Percentiles rank a stretch among this genome's conserved stretches.
phyloP scores from a whole-genome alignment of 2,888 invertebrate genomes.

The Drosophila kokeensis region DNA sequence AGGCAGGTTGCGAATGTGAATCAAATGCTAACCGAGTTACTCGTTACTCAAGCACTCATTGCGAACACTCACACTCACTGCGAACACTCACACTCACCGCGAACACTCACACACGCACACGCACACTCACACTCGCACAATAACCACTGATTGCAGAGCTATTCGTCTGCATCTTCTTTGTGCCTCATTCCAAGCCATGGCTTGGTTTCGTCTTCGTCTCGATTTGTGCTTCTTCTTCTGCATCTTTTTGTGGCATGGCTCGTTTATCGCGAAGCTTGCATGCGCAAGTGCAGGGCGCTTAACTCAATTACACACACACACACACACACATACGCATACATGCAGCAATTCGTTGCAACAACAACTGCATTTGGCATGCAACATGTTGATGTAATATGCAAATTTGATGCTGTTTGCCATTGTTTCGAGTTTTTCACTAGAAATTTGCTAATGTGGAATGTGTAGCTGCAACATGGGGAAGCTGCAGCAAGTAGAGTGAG shows the following conservation, averaged over 20 bases:
- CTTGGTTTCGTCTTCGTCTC: constrained; percentile 7
- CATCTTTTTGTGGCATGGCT: constrained; percentile 53
- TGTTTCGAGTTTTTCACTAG: constrained; percentile 59
- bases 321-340: constrained; percentile 28
- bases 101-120: constrained; percentile 41
- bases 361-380: constrained; percentile 61
- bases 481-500: constrained; percentile 22
- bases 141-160: constrained; percentile 54
- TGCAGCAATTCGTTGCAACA: constrained; percentile 68
- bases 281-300: constrained; percentile 54
- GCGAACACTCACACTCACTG: constrained; percentile 16
- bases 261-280: constrained; percentile 52
- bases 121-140: constrained; percentile 43
- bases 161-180: constrained; percentile 22
- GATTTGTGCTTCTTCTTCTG: constrained; percentile 1
- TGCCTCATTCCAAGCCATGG: constrained; percentile 9
- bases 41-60: constrained; percentile 45
- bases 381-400: constrained; percentile 81
- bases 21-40: constrained; percentile 47
- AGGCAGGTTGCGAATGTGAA: constrained; percentile 47
- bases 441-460: constrained; percentile 59
- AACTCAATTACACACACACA: constrained; percentile 69
- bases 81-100: constrained; percentile 23
- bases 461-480: constrained; percentile 38
- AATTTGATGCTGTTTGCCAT: constrained; percentile 66